Conservation (phyloP, 2,797 vertebrate species). For the Hydrocynus forskahlii region DNA sequence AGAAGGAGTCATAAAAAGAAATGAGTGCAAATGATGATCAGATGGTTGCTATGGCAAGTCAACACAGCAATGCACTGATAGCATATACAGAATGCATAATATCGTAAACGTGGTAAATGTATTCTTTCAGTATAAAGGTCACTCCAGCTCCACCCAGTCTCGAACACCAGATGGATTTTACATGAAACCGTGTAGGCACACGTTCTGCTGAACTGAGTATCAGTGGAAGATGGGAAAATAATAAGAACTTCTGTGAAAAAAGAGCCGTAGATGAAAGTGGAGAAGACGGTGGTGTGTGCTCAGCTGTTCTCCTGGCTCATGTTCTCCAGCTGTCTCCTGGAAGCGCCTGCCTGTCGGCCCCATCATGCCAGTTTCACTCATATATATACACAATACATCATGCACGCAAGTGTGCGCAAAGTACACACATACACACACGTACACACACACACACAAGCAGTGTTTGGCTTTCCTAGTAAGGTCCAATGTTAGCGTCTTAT, state of each 20-base stretch:
- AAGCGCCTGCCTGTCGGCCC: background rate
- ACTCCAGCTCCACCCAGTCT: background rate
- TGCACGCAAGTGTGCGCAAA: background rate
- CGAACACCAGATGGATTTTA: background rate
- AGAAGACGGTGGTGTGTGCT: conserved; percentile 31
- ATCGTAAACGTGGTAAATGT: too few species aligned
- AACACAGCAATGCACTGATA: too few species aligned
- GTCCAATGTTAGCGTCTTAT: background rate
- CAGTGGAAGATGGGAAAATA: conserved; percentile 33
- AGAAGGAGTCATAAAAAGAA: too few species aligned
- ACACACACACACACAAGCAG: background rate
- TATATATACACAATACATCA: conserved; percentile 3
- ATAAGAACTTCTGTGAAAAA: background rate
- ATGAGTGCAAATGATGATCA: too few species aligned
- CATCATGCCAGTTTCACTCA: background rate
- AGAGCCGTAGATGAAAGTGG: background rate
- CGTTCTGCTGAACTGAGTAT: background rate
- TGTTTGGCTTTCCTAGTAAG: background rate
- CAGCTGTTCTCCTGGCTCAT: conserved; percentile 29
- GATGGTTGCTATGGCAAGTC: too few species aligned
- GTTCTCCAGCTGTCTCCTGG: conserved; percentile 15
- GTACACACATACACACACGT: background rate
- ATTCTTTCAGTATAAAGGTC: background rate
- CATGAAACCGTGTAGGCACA: background rate
- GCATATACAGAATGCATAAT: too few species aligned